Evolutionary conservation across 2,888 invertebrate genomes (phyloP).

Genomic region (Cerastis leucographa): DNA sequence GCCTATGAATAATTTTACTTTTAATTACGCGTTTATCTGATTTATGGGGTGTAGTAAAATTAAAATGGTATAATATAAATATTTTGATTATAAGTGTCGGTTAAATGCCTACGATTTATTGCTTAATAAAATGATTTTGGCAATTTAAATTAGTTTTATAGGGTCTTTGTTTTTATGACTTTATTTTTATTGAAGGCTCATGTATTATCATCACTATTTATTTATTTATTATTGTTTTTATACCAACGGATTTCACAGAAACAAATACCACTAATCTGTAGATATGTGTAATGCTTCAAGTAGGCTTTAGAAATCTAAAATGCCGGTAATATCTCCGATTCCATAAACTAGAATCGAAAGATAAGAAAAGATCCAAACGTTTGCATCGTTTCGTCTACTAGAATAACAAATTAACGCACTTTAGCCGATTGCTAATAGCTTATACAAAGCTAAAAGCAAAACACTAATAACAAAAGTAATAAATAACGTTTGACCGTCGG

Average conservation of each 20-base stretch:
- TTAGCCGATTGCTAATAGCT: conserved; percentile 23
- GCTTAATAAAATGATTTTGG: conserved; percentile 55
- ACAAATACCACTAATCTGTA: background rate
- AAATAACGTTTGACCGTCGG: conserved; percentile 72
- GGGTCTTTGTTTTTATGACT: conserved; percentile 33
- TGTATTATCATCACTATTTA: conserved; percentile 12
- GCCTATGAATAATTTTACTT: conserved; percentile 55
- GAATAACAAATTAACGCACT: conserved; percentile 7
- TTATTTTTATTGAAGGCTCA: conserved; percentile 19
- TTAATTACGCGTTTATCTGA: conserved; percentile 57
- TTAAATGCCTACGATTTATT: conserved; percentile 61
- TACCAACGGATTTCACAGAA: background rate
- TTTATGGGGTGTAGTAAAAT: conserved; percentile 59
- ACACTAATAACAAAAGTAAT: conserved; percentile 72
- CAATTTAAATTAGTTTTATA: conserved; percentile 54
- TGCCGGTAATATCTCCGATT: background rate
- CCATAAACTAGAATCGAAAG: background rate
- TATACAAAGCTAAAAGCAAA: conserved; percentile 41
- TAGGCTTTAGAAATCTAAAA: background rate
- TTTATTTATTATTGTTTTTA: conserved; percentile 12
- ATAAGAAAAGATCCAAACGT: background rate
- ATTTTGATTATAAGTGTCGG: conserved; percentile 59
- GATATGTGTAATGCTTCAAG: background rate
- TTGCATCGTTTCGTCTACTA: background rate
- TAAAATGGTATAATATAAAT: conserved; percentile 54